These are phyloP conservation scores for Pipra filicauda DNA, from an alignment of 2,113 vertebrate genomes.

Conservation along the genomic window DNA sequence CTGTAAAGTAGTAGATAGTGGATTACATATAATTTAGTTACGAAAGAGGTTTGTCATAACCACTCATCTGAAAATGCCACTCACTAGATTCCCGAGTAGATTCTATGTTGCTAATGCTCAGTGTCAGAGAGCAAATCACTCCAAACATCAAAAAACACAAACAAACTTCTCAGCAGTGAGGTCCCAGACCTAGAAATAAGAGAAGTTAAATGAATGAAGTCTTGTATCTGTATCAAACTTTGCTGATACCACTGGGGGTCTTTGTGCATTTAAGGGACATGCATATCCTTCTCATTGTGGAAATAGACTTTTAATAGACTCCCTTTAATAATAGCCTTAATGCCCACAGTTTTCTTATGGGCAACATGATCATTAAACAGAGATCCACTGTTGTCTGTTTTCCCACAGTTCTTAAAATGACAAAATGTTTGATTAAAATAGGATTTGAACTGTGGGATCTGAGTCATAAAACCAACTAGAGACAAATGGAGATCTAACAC, in stretches of 20 bases:
- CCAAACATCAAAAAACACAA: neutral
- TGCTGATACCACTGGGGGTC: neutral
- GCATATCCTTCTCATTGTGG: neutral
- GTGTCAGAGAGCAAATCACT: neutral
- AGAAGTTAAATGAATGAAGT: neutral
- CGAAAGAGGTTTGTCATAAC: neutral
- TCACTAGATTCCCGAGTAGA: neutral
- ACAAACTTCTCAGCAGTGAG: neutral
- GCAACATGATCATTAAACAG: neutral
- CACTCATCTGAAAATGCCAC: neutral
- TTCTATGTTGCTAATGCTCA: neutral
- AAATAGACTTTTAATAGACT: neutral
- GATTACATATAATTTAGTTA: neutral
- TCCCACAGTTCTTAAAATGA: neutral
- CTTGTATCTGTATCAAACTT: neutral
- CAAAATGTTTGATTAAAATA: slow-evolving; percentile 35
- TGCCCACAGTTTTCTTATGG: neutral
- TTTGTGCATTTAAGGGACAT: neutral
- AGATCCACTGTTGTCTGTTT: neutral
- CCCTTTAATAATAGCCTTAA: neutral
- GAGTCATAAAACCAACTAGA: neutral
- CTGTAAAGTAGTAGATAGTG: neutral
- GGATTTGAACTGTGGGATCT: neutral
- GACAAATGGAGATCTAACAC: neutral
- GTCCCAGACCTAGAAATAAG: neutral